Percentiles rank a stretch among this genome's conserved stretches.
Evolutionary conservation across 2,797 vertebrate species (phyloP).

Genomic region (Margarornis squamiger): DNA sequence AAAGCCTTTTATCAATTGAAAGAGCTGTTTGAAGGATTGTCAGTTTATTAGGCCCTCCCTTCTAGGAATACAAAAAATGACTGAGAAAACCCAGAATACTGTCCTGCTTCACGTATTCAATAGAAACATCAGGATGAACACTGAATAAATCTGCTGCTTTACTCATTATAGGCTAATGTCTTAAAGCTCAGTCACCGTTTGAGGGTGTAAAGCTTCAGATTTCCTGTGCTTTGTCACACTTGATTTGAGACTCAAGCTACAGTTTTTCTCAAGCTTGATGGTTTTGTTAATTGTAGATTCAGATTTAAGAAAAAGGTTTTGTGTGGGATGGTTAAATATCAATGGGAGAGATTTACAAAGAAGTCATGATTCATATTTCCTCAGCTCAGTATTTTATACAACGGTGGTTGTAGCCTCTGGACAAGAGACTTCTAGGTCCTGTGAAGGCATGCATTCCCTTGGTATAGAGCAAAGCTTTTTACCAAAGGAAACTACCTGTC

Average conservation of each 20-base stretch:
- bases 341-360: background rate
- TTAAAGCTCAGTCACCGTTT: background rate
- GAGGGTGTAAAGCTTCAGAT: background rate
- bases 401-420: accelerated
- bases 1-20: background rate
- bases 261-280: background rate
- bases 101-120: background rate
- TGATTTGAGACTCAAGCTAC: background rate
- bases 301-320: background rate
- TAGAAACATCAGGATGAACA: background rate
- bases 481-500: background rate
- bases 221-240: background rate
- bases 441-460: background rate
- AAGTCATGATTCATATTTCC: background rate
- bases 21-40: background rate
- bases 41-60: background rate
- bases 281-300: background rate
- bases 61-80: background rate
- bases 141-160: background rate
- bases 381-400: accelerated
- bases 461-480: background rate
- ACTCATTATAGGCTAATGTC: background rate
- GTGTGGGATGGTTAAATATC: background rate
- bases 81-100: accelerated
- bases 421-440: background rate